Evolutionary conservation across 2,113 vertebrate genomes (phyloP).

Genomic region (Copsychus sechellarum): DNA sequence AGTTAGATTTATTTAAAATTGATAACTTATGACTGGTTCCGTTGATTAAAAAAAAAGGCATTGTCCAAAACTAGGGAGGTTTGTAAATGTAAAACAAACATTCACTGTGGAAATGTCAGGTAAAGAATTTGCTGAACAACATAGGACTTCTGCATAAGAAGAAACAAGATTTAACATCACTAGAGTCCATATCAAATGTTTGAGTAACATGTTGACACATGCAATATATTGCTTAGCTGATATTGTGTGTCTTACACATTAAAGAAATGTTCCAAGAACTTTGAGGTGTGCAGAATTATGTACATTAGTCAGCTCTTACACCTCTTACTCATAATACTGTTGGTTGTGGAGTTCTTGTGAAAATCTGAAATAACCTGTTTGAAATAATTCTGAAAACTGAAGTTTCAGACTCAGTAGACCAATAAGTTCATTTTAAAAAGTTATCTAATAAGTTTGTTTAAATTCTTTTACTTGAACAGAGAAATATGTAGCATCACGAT

Average conservation of each 20-base stretch:
- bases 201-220: neutral
- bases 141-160: neutral
- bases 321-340: neutral
- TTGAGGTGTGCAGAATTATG: neutral
- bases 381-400: neutral
- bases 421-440: neutral
- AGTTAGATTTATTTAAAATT: neutral
- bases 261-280: neutral
- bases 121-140: neutral
- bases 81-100: neutral
- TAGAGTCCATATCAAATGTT: neutral
- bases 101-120: neutral
- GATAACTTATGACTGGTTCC: neutral
- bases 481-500: neutral
- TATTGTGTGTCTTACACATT: neutral
- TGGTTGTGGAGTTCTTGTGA: neutral
- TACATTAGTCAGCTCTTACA: neutral
- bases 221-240: neutral
- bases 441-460: neutral
- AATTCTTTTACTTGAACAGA: neutral
- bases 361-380: neutral
- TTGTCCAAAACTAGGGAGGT: neutral
- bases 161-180: neutral
- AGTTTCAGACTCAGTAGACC: neutral
- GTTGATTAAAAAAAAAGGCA: neutral